phyloP scores from a whole-genome alignment of 2,113 vertebrate species.

The Litocranius walleri region DNA sequence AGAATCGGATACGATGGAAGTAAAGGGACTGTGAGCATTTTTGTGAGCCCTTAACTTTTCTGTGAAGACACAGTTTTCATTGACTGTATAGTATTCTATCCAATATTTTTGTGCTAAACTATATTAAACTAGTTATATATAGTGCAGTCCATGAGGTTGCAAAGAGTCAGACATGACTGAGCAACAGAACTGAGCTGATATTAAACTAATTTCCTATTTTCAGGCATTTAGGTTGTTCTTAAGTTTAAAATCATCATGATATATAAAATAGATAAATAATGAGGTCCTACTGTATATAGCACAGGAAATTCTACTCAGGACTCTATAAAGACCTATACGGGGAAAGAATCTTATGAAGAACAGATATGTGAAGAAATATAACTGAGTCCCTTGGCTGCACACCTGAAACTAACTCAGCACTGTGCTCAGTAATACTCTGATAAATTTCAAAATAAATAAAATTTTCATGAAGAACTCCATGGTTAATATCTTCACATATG shows the following conservation, averaged over 20 bases:
- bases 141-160: neutral
- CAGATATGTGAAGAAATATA: accelerated
- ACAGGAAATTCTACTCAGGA: neutral
- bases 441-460: neutral
- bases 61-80: neutral
- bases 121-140: neutral
- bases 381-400: neutral
- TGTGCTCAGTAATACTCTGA: neutral
- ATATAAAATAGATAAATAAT: neutral
- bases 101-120: neutral
- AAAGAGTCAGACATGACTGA: neutral
- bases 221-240: neutral
- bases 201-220: neutral
- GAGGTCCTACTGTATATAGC: neutral
- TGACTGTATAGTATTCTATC: neutral
- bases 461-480: neutral
- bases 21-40: neutral
- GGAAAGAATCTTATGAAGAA: neutral
- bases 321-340: neutral
- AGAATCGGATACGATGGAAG: neutral
- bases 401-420: neutral
- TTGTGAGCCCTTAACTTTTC: neutral
- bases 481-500: neutral
- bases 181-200: neutral
- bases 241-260: neutral